Conservation (phyloP, 2,888 invertebrate species). For the Pachliopta kotzebuea region DNA sequence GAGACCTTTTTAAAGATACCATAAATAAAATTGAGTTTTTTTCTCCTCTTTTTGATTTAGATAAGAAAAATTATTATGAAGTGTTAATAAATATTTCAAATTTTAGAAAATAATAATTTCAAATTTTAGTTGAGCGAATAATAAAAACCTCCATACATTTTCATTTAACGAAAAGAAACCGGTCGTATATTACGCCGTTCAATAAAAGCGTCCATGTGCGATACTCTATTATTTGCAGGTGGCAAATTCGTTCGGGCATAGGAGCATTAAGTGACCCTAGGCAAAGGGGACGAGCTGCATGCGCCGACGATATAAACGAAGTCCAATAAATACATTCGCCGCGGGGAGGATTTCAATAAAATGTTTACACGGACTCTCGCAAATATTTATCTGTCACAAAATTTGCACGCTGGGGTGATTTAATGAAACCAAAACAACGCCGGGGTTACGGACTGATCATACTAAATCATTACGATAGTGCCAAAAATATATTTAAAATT, state of each 20-base stretch:
- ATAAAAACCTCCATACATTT: neutral
- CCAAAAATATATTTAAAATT: constrained; percentile 25
- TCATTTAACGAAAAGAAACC: constrained; percentile 4
- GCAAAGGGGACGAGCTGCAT: constrained; percentile 38
- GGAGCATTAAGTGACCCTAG: constrained; percentile 27
- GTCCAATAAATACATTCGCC: constrained; percentile 63
- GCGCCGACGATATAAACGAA: constrained; percentile 55
- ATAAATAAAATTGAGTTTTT: no score
- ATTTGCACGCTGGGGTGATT: constrained; percentile 57
- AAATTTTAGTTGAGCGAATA: neutral
- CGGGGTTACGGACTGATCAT: constrained; percentile 36
- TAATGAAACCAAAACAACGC: constrained; percentile 68
- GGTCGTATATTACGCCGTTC: constrained; percentile 2
- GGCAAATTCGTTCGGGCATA: constrained; percentile 23
- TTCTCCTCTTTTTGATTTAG: no score
- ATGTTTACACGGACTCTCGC: constrained; percentile 60
- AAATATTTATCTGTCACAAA: constrained; percentile 62
- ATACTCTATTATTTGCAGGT: constrained; percentile 31
- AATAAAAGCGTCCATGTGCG: constrained; percentile 22
- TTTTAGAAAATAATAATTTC: no score
- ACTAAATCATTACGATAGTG: constrained; percentile 22
- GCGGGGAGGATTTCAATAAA: constrained; percentile 53
- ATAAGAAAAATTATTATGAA: no score
- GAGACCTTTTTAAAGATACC: no score
- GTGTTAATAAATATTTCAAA: no score